Conservation (phyloP, 1,140 invertebrate species). For the Apolygus lucorum region DNA sequence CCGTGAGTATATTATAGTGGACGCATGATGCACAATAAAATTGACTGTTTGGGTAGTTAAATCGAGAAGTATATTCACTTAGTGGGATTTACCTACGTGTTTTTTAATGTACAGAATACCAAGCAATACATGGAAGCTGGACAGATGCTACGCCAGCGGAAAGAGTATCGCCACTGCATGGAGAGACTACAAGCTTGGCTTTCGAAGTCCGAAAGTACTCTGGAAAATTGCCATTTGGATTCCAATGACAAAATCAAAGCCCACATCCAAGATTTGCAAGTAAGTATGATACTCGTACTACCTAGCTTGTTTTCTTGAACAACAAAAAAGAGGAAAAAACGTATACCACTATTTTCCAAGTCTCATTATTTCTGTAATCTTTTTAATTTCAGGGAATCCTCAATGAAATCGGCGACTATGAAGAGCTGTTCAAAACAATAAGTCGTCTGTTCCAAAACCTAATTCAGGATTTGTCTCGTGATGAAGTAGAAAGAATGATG, state of each 20-base stretch:
- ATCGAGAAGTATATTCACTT: too few relatives aligned
- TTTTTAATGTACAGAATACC: too few relatives aligned
- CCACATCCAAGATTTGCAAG: slow-evolving; percentile 69
- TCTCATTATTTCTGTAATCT: slow-evolving; percentile 26
- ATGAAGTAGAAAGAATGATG: slow-evolving; percentile 86
- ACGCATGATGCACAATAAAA: too few relatives aligned
- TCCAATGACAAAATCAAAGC: slow-evolving; percentile 66
- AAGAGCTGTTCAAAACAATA: slow-evolving; percentile 79
- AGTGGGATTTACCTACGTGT: slow-evolving; percentile 12
- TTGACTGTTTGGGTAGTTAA: too few relatives aligned
- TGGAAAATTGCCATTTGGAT: slow-evolving; percentile 56
- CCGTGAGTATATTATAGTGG: slow-evolving; percentile 46
- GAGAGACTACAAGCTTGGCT: slow-evolving; percentile 71
- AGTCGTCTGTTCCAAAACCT: slow-evolving; percentile 83
- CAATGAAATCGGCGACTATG: slow-evolving; percentile 73
- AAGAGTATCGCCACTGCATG: slow-evolving; percentile 69
- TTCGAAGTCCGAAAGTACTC: slow-evolving; percentile 57
- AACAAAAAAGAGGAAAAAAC: background rate
- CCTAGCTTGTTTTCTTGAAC: background rate
- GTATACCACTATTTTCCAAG: too few relatives aligned
- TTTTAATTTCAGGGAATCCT: slow-evolving; percentile 46
- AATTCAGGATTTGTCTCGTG: slow-evolving; percentile 78
- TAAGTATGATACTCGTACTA: slow-evolving; percentile 31
- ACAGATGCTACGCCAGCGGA: slow-evolving; percentile 68
- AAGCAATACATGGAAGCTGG: slow-evolving; percentile 82